phyloP scores from a whole-genome alignment of 2,797 vertebrate genomes.

The Lutjanus campechanus region DNA sequence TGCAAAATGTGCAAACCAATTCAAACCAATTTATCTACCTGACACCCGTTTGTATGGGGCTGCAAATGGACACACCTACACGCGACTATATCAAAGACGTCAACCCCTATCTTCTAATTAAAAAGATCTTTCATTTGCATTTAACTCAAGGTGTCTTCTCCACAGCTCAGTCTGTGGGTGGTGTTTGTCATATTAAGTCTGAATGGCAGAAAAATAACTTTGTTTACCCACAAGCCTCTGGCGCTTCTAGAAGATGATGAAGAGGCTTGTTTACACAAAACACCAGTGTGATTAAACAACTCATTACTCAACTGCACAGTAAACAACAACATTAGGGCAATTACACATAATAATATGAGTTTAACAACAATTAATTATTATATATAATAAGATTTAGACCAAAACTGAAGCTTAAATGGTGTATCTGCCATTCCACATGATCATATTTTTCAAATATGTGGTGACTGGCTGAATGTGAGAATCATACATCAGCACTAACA shows the following conservation, averaged over 20 bases:
- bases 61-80: slow-evolving; percentile 11
- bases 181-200: slow-evolving; percentile 31
- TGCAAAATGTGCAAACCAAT: not conserved
- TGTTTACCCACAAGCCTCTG: slow-evolving; percentile 30
- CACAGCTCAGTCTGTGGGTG: slow-evolving; percentile 7
- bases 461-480: not conserved
- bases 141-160: slow-evolving; percentile 21
- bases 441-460: not conserved
- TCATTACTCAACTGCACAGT: slow-evolving; percentile 16
- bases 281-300: slow-evolving; percentile 24
- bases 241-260: slow-evolving; percentile 32
- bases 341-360: slow-evolving; percentile 9
- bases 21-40: not conserved
- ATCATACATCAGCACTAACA: not conserved
- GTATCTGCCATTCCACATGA: not conserved
- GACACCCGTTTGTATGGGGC: not conserved
- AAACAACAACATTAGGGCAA: slow-evolving; percentile 38
- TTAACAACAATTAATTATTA: not conserved
- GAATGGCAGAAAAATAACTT: slow-evolving; percentile 28
- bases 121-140: slow-evolving; percentile 5
- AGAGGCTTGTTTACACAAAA: slow-evolving; percentile 42
- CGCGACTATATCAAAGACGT: not conserved
- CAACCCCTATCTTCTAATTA: not conserved
- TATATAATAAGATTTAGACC: not conserved
- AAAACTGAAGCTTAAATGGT: not conserved